These are phyloP conservation scores for Magallana nippona DNA, from an alignment of 2,888 invertebrate genomes.

Conservation along the genomic window DNA sequence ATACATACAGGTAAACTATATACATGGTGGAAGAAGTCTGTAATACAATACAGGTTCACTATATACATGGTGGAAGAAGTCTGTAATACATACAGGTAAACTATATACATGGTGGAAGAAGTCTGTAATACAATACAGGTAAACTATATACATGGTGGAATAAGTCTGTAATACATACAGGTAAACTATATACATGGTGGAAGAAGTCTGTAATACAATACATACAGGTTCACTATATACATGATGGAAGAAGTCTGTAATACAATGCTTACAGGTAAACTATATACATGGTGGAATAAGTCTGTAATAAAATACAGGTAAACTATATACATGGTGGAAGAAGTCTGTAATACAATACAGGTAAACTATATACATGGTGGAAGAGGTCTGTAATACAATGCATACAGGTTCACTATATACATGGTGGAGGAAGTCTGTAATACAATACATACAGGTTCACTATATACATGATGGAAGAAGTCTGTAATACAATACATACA, in stretches of 20 bases:
- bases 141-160: not conserved
- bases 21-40: no score
- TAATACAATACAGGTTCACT: not conserved
- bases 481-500: no score
- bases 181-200: not conserved
- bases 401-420: not conserved
- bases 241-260: no score
- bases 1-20: not conserved
- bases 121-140: not conserved
- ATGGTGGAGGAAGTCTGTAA: no score
- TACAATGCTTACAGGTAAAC: not conserved
- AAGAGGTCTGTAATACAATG: no score
- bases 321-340: not conserved
- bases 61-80: not conserved
- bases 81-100: not conserved
- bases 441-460: not conserved
- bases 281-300: not conserved
- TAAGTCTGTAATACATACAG: not conserved
- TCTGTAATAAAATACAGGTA: constrained; percentile 30
- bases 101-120: not conserved
- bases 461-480: not conserved
- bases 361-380: not conserved
- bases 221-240: not conserved
- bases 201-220: no score
- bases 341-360: not conserved